Percentiles rank a stretch among this genome's conserved stretches.
These are phyloP conservation scores for Thinocorus orbignyianus DNA, from an alignment of 2,113 vertebrate genomes.

Conservation along the genomic window DNA sequence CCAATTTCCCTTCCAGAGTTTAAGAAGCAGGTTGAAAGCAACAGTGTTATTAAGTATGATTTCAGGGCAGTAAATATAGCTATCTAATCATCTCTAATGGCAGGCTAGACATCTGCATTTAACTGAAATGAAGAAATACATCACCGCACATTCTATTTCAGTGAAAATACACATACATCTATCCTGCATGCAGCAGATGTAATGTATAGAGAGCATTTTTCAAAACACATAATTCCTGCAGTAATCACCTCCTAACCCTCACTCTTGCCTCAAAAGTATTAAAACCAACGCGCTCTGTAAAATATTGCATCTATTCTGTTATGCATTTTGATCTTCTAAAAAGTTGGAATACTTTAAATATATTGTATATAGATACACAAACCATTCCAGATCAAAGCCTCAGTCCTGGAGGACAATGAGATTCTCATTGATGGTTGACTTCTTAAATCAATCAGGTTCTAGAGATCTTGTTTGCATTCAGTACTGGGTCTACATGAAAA, in stretches of 20 bases:
- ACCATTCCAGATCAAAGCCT: not conserved
- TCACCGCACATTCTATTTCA: not conserved
- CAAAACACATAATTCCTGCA: not conserved
- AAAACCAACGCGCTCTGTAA: not conserved
- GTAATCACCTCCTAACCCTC: not conserved
- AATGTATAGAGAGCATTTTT: not conserved
- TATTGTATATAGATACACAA: not conserved
- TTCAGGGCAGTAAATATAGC: constrained; percentile 18
- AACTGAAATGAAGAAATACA: constrained; percentile 31
- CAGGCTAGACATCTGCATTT: constrained; percentile 3
- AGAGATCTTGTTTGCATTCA: not conserved
- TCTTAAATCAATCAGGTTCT: not conserved
- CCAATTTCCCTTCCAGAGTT: not conserved
- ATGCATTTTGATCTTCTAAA: not conserved
- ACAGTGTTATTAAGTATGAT: constrained; percentile 20
- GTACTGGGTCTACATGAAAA: not conserved
- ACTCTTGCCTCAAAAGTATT: not conserved
- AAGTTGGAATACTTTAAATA: not conserved
- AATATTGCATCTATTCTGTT: not conserved
- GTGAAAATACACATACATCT: not conserved
- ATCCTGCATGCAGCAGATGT: not conserved
- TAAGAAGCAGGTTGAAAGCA: constrained; percentile 2
- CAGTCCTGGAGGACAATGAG: not conserved
- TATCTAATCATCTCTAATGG: not conserved
- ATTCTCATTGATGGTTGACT: not conserved